Evolutionary conservation across 2,797 vertebrate species (phyloP), one percentile per base, ranked within the genome.

Genomic region (Passerculus sandwichensis): DNA sequence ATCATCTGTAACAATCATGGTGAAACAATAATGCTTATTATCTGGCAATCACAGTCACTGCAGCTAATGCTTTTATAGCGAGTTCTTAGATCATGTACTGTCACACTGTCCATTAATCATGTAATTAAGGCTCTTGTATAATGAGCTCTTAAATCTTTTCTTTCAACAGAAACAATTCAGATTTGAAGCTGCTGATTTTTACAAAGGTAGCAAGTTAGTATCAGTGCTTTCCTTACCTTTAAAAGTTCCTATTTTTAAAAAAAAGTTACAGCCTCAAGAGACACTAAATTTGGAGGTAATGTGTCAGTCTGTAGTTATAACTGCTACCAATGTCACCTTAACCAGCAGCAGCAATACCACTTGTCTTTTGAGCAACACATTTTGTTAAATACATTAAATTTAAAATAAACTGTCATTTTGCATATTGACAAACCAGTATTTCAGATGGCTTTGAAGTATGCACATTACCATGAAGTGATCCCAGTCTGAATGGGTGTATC

Each of bases 41-140:
- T 78, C 94, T 84, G 56, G 71, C 72, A 95, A 84, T 85, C 82
- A 77, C 13, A 79, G 53, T 48, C 60, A 73, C 67, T 57, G 74
- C 69, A 93, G 90, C 71, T 82, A 79, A 91, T 59, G 60, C 80
- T 89, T 94, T 85, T 84, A 64, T 5, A 91, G 70, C 26, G 29
- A 57, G 51, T 71, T 89, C 74, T 80, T 19, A 72, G 45, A 64
- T 44, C 77, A 80, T 44, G 57, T 72, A 89, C 77, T 82, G 91
- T 96, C 85, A 96, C 53, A 94, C 57, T 95, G 85, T 77, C 95
- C 94, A 90, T 94, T 97, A 91, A 94, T 87, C 89, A 89, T 26
- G 47, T 57, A 88, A 96, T 91, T 96, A 94, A 85, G 42, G 34
- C 26, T 94, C 61, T 61, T 23, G 9, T 77, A 70, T 45, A 93